Evolutionary conservation across 2,888 invertebrate genomes (phyloP).

Genomic region (Matsumyia berberina): DNA sequence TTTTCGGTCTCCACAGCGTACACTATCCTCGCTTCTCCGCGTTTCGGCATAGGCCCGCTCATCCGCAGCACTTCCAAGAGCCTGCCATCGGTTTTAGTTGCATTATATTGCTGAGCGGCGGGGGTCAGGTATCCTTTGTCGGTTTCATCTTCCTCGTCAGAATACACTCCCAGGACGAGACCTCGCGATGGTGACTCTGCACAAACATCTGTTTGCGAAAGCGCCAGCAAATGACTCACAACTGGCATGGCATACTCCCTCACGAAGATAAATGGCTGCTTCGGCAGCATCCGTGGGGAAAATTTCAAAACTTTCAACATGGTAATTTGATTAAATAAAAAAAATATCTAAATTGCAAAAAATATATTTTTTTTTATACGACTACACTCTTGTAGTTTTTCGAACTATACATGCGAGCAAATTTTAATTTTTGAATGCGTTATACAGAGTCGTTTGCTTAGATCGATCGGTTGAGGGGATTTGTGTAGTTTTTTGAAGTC

Average conservation of each 20-base stretch:
- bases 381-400: neutral
- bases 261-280: neutral
- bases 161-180: constrained; percentile 88
- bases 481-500: neutral
- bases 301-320: neutral
- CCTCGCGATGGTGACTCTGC: constrained; percentile 84
- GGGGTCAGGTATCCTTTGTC: constrained; percentile 87
- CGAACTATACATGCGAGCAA: neutral
- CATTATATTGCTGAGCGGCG: constrained; percentile 86
- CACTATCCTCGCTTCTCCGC: constrained; percentile 86
- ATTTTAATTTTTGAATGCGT: neutral
- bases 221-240: constrained; percentile 79
- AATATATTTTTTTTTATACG: neutral
- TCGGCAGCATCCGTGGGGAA: neutral
- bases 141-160: constrained; percentile 85
- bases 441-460: neutral
- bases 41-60: constrained; percentile 84
- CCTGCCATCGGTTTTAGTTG: constrained; percentile 84
- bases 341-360: neutral
- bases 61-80: constrained; percentile 85
- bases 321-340: neutral
- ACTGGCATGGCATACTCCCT: constrained; percentile 77
- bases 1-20: constrained; percentile 86
- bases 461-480: neutral
- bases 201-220: constrained; percentile 80